These are phyloP conservation scores for Amazona vittata DNA, from an alignment of 2,113 vertebrate species.

Conservation along the genomic window DNA sequence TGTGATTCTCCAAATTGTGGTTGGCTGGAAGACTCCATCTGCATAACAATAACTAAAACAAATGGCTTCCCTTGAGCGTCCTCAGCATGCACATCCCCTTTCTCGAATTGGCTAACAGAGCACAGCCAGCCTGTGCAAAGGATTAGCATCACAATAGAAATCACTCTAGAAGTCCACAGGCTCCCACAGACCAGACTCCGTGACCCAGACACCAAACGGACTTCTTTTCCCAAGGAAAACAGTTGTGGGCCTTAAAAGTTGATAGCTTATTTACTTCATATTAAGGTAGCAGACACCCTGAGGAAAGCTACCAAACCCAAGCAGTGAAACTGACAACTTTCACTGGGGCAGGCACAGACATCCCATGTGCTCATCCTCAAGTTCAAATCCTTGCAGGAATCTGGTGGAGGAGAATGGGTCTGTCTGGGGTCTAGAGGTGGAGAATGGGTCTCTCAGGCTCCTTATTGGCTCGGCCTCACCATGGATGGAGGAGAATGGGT, in stretches of 20 bases:
- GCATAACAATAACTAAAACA: background rate
- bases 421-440: background rate
- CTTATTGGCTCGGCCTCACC: fast-evolving
- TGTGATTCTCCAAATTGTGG: fast-evolving
- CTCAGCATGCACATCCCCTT: background rate
- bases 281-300: background rate
- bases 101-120: background rate
- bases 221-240: background rate
- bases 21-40: background rate
- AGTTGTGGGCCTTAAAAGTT: background rate
- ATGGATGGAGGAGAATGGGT: fast-evolving
- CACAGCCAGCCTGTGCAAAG: background rate
- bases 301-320: background rate
- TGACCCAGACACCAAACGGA: background rate
- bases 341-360: background rate
- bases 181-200: background rate
- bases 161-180: background rate
- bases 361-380: background rate
- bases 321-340: fast-evolving
- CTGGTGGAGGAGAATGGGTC: background rate
- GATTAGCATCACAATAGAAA: slow-evolving; percentile 59
- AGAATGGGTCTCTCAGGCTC: background rate
- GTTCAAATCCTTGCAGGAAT: background rate
- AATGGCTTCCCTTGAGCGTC: background rate
- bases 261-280: background rate